A percentile compares a stretch with the other conserved stretches of the same genome.
Conservation (phyloP, 2,113 vertebrate genomes). For the Ifrita kowaldi region DNA sequence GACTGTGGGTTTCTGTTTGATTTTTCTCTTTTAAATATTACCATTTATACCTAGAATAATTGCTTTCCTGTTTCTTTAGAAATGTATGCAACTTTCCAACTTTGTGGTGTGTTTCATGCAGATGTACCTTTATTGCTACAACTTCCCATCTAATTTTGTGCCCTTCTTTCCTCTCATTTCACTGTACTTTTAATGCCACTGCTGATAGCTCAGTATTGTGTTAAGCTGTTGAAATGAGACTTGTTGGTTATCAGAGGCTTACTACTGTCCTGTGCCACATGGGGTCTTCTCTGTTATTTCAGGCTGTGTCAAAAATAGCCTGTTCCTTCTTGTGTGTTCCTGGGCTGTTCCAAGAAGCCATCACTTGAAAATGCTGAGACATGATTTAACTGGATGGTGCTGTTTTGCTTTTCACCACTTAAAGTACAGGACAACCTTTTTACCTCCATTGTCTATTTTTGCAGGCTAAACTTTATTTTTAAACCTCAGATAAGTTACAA, state of each 20-base stretch:
- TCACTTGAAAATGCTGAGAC: background rate
- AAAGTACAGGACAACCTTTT: background rate
- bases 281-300: background rate
- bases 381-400: background rate
- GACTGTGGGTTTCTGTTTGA: constrained; percentile 1
- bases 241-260: background rate
- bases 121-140: background rate
- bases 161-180: background rate
- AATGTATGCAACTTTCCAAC: background rate
- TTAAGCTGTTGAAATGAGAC: background rate
- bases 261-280: background rate
- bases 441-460: constrained; percentile 16
- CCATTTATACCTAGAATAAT: background rate
- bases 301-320: background rate
- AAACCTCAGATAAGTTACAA: background rate
- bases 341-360: constrained; percentile 3
- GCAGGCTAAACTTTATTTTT: background rate
- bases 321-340: constrained; percentile 5
- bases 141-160: background rate
- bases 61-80: background rate
- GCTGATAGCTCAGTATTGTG: background rate
- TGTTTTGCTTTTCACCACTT: background rate
- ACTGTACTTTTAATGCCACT: background rate
- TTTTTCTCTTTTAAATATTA: background rate
- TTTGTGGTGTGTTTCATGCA: background rate